Percentiles rank a stretch among this genome's conserved stretches.
Evolutionary conservation across 2,888 invertebrate genomes (phyloP).

Genomic region (Enchytraeus crypticus): DNA sequence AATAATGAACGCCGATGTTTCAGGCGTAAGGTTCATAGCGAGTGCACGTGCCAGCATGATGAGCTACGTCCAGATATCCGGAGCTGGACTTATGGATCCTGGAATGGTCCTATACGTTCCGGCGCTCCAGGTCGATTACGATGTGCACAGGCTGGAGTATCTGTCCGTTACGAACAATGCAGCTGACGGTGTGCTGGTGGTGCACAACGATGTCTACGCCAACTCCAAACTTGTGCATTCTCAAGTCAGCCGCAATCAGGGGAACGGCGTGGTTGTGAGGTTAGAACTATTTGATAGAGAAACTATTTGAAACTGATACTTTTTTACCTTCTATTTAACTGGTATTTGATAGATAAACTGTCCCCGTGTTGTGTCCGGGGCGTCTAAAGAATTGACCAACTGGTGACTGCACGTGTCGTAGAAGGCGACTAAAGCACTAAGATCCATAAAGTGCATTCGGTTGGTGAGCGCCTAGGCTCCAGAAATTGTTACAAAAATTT

Average conservation of each 20-base stretch:
- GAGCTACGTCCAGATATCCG: constrained; percentile 31
- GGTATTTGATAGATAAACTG: no score
- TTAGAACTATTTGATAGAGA: constrained; percentile 11
- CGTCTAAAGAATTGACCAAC: no score
- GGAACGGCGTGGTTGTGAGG: constrained; percentile 77
- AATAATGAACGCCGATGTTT: no score
- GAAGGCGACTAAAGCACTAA: no score
- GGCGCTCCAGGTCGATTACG: constrained; percentile 37
- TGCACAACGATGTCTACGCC: constrained; percentile 86
- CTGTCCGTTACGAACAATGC: constrained; percentile 70
- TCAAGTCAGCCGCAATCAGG: constrained; percentile 15
- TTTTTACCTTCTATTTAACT: no score
- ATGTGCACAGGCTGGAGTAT: constrained; percentile 24
- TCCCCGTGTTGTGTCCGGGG: no score
- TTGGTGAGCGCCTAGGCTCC: no score
- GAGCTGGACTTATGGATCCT: constrained; percentile 84
- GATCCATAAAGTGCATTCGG: no score
- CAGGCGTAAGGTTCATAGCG: constrained; percentile 24
- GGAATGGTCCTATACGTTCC: constrained; percentile 60
- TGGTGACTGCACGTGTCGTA: no score
- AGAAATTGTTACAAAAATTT: no score
- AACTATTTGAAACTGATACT: no score
- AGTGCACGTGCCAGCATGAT: constrained; percentile 20
- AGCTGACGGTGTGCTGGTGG: constrained; percentile 82
- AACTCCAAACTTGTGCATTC: constrained; percentile 54